Evolutionary conservation across 2,888 invertebrate genomes (phyloP).

Genomic region (Acrocyrtus sp.): DNA sequence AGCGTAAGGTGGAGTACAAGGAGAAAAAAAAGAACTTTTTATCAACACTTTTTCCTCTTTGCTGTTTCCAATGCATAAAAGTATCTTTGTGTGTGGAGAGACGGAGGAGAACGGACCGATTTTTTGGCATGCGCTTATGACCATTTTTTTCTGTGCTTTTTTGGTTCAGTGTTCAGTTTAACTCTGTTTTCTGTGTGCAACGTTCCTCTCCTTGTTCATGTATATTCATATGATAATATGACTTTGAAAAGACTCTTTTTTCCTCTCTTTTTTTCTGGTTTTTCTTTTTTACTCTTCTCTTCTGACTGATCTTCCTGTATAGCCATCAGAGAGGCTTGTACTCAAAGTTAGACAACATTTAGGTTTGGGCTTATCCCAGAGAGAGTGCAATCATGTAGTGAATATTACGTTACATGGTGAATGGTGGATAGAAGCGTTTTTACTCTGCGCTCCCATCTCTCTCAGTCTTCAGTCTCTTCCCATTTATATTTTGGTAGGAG

Average conservation of each 20-base stretch:
- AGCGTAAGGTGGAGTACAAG: background rate
- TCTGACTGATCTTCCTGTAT: slow-evolving; percentile 15
- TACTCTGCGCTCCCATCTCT: no score
- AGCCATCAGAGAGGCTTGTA: background rate
- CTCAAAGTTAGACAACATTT: background rate
- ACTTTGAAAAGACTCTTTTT: slow-evolving; percentile 6
- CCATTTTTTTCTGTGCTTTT: slow-evolving; percentile 40
- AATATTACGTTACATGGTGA: no score
- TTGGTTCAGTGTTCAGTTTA: no score
- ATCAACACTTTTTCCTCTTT: background rate
- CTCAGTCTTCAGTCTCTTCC: no score
- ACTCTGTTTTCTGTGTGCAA: no score
- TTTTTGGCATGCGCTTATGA: slow-evolving; percentile 58
- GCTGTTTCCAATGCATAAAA: background rate
- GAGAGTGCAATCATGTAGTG: background rate
- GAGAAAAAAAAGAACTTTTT: background rate
- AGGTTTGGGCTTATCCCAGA: background rate
- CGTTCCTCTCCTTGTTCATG: slow-evolving; percentile 29
- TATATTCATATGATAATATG: slow-evolving; percentile 38
- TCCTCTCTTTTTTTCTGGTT: slow-evolving; percentile 7
- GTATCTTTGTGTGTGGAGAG: no score
- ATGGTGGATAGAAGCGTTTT: no score
- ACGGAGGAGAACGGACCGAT: slow-evolving; percentile 44
- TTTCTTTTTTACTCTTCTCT: slow-evolving; percentile 15
- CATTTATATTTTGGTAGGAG: no score